Base-by-base conservation (phyloP, 2,113 vertebrate genomes). In the Megalops atlanticus region DNA sequence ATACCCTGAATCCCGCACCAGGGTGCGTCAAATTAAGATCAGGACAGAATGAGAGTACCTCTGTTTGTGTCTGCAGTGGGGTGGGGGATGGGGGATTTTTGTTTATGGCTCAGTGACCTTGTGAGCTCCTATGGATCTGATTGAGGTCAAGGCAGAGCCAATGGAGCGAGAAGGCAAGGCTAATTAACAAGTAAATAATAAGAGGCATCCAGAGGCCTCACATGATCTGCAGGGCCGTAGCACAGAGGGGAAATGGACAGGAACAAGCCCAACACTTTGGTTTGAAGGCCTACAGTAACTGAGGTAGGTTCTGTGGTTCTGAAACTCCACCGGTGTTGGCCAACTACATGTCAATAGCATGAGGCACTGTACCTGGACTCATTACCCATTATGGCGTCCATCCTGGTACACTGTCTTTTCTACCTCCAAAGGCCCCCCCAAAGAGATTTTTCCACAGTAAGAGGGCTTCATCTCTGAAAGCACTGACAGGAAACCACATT, bases 151-250 rank as follows among this genome's bases (percentile, higher is more conserved):
- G 40, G 11, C 39, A 33, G 70, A 84, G 76, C 69, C 8, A 52
- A 38, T 36, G 33, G 76, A 36, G 15, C 7, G 58, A 52, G 33
- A 71, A n/a, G 77, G 73, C 79, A 49, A 64, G 79, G 85, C 84
- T 89, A 87, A 89, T 87, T 89, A 89, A 70, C 72, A 70, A 86
- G 83, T 81, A 86, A 86, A 86, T 87, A 89, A 89, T 84, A 79
- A 88, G 81, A 71, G 41, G 77, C 64, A 84, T 79, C 79, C 64
- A 85, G 79, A 45, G 40, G 83, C 81, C 70, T 74, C 79, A 49
- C 77, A 83, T 77, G 38, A 85, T 85, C 80, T 82, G 79, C 78
- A 52, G 75, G 79, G 45, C 82, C 52, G 0, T 33, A 21, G 70
- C 47, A 33, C 41, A 79, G 83, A 81, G 71, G 77, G 71, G 10